These are phyloP conservation scores for Dynastes grantii DNA, from an alignment of 2,888 invertebrate species.

Conservation along the genomic window DNA sequence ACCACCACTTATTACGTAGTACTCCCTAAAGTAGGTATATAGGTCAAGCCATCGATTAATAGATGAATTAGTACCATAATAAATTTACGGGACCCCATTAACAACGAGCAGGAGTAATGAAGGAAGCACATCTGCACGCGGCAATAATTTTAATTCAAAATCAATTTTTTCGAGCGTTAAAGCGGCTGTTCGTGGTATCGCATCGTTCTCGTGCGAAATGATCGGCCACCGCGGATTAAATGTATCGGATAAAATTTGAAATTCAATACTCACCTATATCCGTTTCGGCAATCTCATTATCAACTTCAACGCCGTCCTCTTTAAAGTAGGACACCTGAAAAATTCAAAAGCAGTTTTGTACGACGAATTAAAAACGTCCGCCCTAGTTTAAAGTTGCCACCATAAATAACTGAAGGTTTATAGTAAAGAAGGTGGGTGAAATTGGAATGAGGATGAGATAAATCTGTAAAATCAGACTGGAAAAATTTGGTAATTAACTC, in stretches of 20 bases:
- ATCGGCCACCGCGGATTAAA: not conserved
- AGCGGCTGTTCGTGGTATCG: not conserved
- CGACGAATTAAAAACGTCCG: not conserved
- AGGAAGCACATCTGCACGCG: not conserved
- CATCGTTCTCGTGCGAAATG: not conserved
- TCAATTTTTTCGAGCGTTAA: not conserved
- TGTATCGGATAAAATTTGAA: slow-evolving; percentile 24
- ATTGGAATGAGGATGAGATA: too few relatives aligned
- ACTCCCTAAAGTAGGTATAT: slow-evolving; percentile 28
- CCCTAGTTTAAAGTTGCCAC: not conserved
- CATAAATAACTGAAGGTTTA: not conserved
- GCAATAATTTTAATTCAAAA: slow-evolving; percentile 35
- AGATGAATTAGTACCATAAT: slow-evolving; percentile 22
- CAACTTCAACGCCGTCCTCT: slow-evolving; percentile 60
- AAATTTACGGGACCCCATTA: slow-evolving; percentile 19
- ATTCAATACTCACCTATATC: slow-evolving; percentile 60
- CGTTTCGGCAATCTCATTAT: slow-evolving; percentile 61
- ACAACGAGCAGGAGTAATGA: not conserved
- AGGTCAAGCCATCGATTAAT: slow-evolving; percentile 30
- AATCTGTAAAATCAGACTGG: too few relatives aligned
- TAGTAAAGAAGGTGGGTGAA: not conserved
- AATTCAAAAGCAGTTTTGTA: slow-evolving; percentile 1
- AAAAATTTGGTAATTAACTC: too few relatives aligned
- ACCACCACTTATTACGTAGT: not conserved
- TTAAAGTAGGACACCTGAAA: slow-evolving; percentile 63